These are phyloP conservation scores for Plestiodon gilberti DNA, from an alignment of 2,113 vertebrate genomes.

Conservation along the genomic window DNA sequence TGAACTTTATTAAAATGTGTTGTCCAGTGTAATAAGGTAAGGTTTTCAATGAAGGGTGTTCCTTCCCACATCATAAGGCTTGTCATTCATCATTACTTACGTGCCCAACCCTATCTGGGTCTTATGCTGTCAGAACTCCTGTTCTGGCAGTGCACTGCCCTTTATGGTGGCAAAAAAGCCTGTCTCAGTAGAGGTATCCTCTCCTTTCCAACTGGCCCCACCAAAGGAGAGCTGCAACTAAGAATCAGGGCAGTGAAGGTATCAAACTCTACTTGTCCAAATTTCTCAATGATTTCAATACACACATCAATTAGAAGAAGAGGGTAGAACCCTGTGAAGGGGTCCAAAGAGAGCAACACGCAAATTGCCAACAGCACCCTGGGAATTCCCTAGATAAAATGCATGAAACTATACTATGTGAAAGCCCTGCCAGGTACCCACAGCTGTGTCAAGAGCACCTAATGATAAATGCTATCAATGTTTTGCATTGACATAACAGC, in stretches of 20 bases:
- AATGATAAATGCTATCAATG: not conserved
- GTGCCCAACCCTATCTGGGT: too few relatives aligned
- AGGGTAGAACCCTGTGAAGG: not conserved
- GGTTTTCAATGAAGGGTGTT: not conserved
- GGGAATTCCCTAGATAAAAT: not conserved
- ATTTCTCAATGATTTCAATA: not conserved
- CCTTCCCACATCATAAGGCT: not conserved
- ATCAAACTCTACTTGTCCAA: not conserved
- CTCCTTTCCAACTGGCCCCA: too few relatives aligned
- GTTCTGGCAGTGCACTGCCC: too few relatives aligned
- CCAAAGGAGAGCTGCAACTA: not conserved
- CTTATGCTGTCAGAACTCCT: too few relatives aligned
- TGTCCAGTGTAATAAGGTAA: too few relatives aligned
- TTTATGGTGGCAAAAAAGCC: too few relatives aligned
- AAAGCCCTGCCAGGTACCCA: not conserved
- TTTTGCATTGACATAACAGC: not conserved
- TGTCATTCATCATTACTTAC: not conserved
- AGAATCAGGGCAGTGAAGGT: not conserved
- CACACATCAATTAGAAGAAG: not conserved
- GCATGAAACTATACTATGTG: not conserved
- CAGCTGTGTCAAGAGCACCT: not conserved
- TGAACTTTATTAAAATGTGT: too few relatives aligned
- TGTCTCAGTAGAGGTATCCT: too few relatives aligned
- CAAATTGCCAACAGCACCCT: not conserved
- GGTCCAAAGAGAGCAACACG: not conserved